Conservation (phyloP, 2,888 invertebrate genomes). For the Biston betularia region DNA sequence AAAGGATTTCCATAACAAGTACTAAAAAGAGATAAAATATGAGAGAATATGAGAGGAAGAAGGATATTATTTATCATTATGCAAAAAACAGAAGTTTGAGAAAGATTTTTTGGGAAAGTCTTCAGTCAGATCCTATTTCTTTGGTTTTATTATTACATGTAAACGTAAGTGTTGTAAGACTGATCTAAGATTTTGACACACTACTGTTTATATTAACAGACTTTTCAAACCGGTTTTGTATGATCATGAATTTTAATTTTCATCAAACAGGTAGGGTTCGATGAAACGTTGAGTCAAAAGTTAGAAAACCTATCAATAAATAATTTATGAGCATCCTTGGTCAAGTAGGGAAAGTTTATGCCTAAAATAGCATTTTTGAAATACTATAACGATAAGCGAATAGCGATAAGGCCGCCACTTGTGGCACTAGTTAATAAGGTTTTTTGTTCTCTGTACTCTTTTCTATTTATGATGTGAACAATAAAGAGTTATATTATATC, state of each 20-base stretch:
- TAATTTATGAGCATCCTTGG: slow-evolving; percentile 30
- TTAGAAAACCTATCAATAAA: slow-evolving; percentile 26
- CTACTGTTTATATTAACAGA: slow-evolving; percentile 15
- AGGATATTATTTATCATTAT: too few relatives aligned
- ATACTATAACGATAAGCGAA: neutral
- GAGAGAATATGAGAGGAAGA: too few relatives aligned
- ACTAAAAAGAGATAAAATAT: too few relatives aligned
- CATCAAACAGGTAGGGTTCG: slow-evolving; percentile 15
- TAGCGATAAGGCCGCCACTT: too few relatives aligned
- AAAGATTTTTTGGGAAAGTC: too few relatives aligned
- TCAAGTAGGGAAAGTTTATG: slow-evolving; percentile 19
- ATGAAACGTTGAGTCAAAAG: slow-evolving; percentile 24
- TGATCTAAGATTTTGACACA: slow-evolving; percentile 26
- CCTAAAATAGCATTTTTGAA: slow-evolving; percentile 3
- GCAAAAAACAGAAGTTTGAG: too few relatives aligned
- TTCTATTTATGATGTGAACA: too few relatives aligned
- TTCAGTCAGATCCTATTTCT: too few relatives aligned
- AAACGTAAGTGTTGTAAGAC: slow-evolving; percentile 19
- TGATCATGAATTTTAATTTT: slow-evolving; percentile 37
- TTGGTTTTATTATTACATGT: neutral
- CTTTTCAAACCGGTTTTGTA: slow-evolving; percentile 28
- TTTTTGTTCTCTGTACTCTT: too few relatives aligned
- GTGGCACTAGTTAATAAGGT: too few relatives aligned
- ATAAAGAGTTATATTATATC: too few relatives aligned
- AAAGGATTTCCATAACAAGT: too few relatives aligned